Base-by-base conservation (phyloP, 23 tunicate species). In the Halocynthia roretzi region DNA sequence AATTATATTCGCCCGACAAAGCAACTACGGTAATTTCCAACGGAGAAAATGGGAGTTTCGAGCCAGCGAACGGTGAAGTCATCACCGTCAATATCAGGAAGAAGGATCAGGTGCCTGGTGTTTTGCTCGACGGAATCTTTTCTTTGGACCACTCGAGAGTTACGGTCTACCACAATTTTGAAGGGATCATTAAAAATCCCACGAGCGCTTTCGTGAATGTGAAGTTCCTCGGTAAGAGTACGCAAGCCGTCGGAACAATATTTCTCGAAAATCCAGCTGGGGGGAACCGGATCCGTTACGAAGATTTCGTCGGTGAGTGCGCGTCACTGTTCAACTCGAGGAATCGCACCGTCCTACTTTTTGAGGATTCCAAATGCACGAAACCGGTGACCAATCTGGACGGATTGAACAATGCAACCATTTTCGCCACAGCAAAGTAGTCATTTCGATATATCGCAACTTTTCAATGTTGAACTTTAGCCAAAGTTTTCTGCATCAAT, bases 231-330 rank as follows among this genome's bases (percentile, higher is more conserved):
- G 48, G 48, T 9, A 65, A 15, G 22, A 15, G 19, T 15, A 65
- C 70, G 19, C 22, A 65, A 65, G 22, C 78, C 22, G 19, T 72
- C 14, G 85, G 82, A 6, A 72, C 77, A 14, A 80, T 74, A 12
- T 75, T 93, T 8, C 87, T 93, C 15, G 98, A 93, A 40, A 93
- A 93, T 55, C 91, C 91, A 52, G 82, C 81, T 44, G 55, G 54
- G 11, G 14, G 68, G 50, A 93, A 93, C 69, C 44, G 44, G 1
- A 31, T 31, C 44, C 44, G 44, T 31, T 31, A 31, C 44, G 44
- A 31, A 31, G 44, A 31, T 1, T 31, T 31, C 44, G 44, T 31
- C 44, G 44, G 4, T 31, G 44, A 31, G 4, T 31, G 44, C 44
- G 44, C 44, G 44, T 31, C 44, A 31, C 44, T 31, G 44, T 31